A percentile compares a stretch with the other conserved stretches of the same genome.
Evolutionary conservation across 1,140 invertebrate species (phyloP).

Genomic region (Hirudo medicinalis): DNA sequence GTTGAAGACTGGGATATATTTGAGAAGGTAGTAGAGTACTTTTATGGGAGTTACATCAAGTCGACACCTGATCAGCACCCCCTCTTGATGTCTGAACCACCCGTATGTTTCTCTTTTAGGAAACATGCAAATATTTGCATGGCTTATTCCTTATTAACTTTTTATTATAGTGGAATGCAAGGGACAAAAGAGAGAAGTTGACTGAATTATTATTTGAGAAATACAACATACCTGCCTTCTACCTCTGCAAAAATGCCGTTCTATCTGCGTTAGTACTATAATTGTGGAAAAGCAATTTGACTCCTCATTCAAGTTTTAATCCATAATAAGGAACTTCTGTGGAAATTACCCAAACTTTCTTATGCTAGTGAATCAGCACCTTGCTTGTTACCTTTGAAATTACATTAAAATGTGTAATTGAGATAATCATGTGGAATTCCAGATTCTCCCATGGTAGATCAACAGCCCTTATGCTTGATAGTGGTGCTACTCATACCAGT

Average conservation of each 20-base stretch:
- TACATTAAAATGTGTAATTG: no score
- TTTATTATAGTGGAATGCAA: constrained; percentile 58
- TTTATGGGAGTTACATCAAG: constrained; percentile 66
- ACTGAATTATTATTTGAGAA: constrained; percentile 91
- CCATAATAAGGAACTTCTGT: no score
- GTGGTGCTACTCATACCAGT: constrained; percentile 78
- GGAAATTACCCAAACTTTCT: no score
- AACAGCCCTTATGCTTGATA: constrained; percentile 79
- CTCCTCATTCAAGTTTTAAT: no score
- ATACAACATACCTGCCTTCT: constrained; percentile 87
- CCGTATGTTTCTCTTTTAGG: constrained; percentile 39
- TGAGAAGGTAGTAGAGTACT: constrained; percentile 77
- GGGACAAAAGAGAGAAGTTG: constrained; percentile 71
- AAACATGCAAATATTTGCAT: no score
- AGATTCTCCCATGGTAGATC: constrained; percentile 70
- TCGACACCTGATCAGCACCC: constrained; percentile 74
- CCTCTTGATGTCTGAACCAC: constrained; percentile 79
- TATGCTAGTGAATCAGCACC: no score
- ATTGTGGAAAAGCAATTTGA: no score
- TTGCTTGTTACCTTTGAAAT: no score
- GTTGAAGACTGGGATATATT: constrained; percentile 92
- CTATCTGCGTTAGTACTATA: constrained; percentile 52
- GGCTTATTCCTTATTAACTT: background rate
- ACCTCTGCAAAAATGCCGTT: constrained; percentile 86
- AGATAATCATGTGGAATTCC: background rate